Conservation (phyloP, 2,888 invertebrate species). For the Julus scanicus region DNA sequence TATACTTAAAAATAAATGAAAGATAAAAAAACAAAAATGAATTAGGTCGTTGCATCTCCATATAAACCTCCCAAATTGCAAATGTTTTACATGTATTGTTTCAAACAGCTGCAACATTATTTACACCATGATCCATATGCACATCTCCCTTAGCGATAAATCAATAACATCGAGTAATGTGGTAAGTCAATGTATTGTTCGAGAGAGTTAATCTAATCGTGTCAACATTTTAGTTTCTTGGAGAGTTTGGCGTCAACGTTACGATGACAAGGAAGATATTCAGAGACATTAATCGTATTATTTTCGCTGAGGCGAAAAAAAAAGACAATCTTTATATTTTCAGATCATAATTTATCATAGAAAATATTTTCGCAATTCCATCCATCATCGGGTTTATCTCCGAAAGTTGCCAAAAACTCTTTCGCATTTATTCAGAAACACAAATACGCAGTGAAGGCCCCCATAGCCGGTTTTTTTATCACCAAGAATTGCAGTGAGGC, state of each 20-base stretch:
- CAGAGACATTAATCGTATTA: conserved; percentile 49
- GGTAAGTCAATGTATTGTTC: conserved; percentile 28
- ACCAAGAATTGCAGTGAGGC: not conserved
- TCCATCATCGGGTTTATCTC: conserved; percentile 43
- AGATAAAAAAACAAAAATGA: not conserved
- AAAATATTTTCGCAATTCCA: conserved; percentile 48
- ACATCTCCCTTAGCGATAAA: not conserved
- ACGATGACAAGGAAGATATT: conserved; percentile 51
- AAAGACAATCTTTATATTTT: conserved; percentile 5
- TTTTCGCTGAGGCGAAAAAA: conserved; percentile 15
- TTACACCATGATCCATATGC: not conserved
- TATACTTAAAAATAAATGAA: no score
- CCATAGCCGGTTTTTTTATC: not conserved
- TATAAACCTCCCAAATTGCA: not conserved
- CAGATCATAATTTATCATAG: conserved; percentile 47
- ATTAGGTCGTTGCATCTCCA: not conserved
- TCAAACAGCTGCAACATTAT: not conserved
- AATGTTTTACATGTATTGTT: not conserved
- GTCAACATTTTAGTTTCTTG: conserved; percentile 49
- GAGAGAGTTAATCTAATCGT: conserved; percentile 45
- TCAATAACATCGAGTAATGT: not conserved
- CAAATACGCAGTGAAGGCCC: not conserved
- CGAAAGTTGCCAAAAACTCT: conserved; percentile 41
- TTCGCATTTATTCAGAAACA: not conserved
- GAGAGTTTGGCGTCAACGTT: conserved; percentile 25